Evolutionary conservation across 2,113 vertebrate species (phyloP).

Genomic region (Meleagris gallopavo): DNA sequence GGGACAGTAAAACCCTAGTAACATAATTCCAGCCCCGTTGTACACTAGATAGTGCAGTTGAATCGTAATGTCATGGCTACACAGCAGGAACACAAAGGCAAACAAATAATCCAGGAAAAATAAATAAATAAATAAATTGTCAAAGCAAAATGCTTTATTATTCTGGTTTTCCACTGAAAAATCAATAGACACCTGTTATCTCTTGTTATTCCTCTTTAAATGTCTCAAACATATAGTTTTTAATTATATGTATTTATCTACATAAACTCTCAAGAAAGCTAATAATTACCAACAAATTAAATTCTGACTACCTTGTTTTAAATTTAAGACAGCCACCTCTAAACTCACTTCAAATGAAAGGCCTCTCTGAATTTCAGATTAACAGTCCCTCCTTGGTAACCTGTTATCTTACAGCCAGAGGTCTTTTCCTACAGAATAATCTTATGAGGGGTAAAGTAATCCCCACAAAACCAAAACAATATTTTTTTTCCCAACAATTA

Average conservation of each 20-base stretch:
- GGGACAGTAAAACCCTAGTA: not conserved
- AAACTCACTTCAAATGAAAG: not conserved
- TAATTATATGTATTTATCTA: not conserved
- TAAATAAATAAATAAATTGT: not conserved
- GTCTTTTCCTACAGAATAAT: not conserved
- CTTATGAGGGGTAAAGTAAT: not conserved
- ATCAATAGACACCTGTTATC: not conserved
- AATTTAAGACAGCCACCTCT: not conserved
- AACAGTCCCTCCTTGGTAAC: not conserved
- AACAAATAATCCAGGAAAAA: not conserved
- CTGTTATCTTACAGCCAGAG: not conserved
- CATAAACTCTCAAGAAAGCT: not conserved
- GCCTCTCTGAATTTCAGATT: not conserved
- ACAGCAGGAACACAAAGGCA: not conserved
- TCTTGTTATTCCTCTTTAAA: not conserved
- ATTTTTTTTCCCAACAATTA: not conserved
- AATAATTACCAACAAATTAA: not conserved
- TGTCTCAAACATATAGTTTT: not conserved
- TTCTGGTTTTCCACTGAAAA: not conserved
- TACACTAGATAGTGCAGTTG: fast-evolving
- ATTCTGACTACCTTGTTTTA: not conserved
- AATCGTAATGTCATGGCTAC: not conserved
- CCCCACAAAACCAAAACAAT: not conserved
- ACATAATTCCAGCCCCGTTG: not conserved
- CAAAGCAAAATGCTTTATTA: not conserved